Evolutionary conservation across 1,140 invertebrate genomes (phyloP).

Genomic region (Trichogramma pretiosum): DNA sequence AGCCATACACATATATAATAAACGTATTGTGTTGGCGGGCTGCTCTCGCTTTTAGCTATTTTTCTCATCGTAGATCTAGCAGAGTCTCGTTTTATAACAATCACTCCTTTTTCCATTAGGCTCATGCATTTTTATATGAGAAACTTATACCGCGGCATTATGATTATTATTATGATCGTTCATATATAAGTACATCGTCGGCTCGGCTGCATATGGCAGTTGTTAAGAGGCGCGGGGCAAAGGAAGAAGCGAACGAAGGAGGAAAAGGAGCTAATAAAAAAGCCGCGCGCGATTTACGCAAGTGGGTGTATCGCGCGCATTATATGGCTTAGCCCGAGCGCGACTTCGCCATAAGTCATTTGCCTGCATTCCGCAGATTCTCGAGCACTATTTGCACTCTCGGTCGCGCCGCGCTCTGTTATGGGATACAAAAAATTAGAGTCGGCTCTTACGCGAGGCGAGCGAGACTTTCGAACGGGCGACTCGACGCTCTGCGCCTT

Average conservation of each 20-base stretch:
- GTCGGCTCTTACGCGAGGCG: background rate
- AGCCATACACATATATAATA: no score
- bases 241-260: background rate
- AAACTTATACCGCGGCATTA: no score
- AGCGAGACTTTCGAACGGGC: background rate
- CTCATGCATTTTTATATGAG: constrained; percentile 13
- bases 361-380: constrained; percentile 14
- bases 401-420: background rate
- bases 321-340: background rate
- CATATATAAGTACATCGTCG: no score
- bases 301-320: no score
- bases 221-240: background rate
- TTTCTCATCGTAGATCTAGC: background rate
- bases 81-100: no score
- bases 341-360: constrained; percentile 5
- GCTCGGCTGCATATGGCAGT: no score
- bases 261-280: background rate
- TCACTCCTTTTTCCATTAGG: background rate
- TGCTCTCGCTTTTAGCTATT: background rate
- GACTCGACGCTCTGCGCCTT: background rate
- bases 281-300: constrained; percentile 8
- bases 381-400: background rate
- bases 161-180: no score
- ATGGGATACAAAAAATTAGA: background rate
- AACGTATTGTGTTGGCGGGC: no score